A percentile compares a stretch with the other conserved stretches of the same genome.
These are phyloP conservation scores for Hirundichthys speculiger DNA, from an alignment of 2,113 vertebrate species.

Conservation along the genomic window DNA sequence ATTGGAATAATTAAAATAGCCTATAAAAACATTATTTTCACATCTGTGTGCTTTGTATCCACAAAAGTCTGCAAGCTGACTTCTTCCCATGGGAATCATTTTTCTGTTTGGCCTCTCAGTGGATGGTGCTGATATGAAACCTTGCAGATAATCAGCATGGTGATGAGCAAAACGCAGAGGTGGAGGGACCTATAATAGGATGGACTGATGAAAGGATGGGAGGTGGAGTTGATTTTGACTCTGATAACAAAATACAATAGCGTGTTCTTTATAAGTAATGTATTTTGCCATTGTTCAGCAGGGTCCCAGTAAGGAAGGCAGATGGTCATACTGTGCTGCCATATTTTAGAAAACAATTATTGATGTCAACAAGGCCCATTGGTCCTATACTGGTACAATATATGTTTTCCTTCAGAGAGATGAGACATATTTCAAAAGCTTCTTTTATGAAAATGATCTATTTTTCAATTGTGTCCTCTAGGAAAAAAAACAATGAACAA, in stretches of 20 bases:
- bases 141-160: conserved; percentile 29
- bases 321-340: conserved; percentile 1
- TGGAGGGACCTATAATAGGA: conserved; percentile 14
- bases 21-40: too few species aligned
- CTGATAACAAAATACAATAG: conserved; percentile 5
- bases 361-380: conserved; percentile 13
- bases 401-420: conserved; percentile 70
- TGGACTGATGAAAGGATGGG: conserved; percentile 1
- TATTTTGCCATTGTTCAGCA: conserved; percentile 18
- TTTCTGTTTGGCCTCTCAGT: conserved; percentile 29
- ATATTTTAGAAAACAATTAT: conserved; percentile 30
- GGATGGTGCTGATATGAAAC: conserved; percentile 46
- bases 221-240: conserved; percentile 19
- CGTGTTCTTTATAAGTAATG: background rate
- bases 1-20: background rate
- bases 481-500: conserved; percentile 70
- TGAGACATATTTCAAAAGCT: conserved; percentile 63
- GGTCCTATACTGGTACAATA: conserved; percentile 24
- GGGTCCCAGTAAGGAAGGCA: conserved; percentile 1
- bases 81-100: conserved; percentile 23
- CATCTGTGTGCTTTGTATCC: too few species aligned
- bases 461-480: conserved; percentile 75
- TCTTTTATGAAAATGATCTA: conserved; percentile 70
- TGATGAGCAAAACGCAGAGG: conserved; percentile 16
- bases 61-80: conserved; percentile 11